Evolutionary conservation across 2,888 invertebrate genomes (phyloP), one percentile per base, ranked within the genome.

Genomic region (Phortica okadai): DNA sequence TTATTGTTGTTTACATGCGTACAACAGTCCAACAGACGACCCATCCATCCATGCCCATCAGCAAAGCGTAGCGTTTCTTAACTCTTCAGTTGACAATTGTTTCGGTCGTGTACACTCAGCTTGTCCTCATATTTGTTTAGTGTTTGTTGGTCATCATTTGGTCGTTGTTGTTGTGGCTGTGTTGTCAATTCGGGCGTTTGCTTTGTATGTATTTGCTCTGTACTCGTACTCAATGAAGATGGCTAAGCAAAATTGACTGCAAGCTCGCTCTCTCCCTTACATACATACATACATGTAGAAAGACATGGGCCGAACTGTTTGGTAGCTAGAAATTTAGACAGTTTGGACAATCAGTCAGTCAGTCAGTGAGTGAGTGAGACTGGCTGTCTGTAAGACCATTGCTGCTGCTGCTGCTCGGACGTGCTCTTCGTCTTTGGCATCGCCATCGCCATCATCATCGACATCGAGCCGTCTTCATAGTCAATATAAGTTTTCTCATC

Each of bases 1-100:
- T 90, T 90, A 90, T 90, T 90, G 90, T 89, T 90, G 90, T 90
- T 90, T 90, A 90, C 89, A 85, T 89, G 87, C 88, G 84, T 89
- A 33, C 33, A 33, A 33, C 33, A 33, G 33, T 21, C 54, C 54
- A 33, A 16, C 14, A 11, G 25, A 50, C 70, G 2, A 25, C 5
- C 70, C 54, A 66, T 4, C 33, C 33, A n/a, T 42, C 66, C 62
- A 8, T 56, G 14, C 56, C 56, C 56, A n/a, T 10, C 10, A 21
- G 16, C 59, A 16, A 62, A 16, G 21, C 62, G 25, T 62, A 25
- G 16, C 25, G 62, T 50, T 8, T 14, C 10, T 62, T 25, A 62
- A 62, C 25, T 62, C 62, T 62, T 62, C 62, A 62, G 62, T 62
- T 62, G 62, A 62, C 62, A 62, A 62, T 62, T 62, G 62, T 21